These are phyloP conservation scores for Phenganax stokvisi DNA, from an alignment of 92 coral and sea anemone species.

Conservation along the genomic window DNA sequence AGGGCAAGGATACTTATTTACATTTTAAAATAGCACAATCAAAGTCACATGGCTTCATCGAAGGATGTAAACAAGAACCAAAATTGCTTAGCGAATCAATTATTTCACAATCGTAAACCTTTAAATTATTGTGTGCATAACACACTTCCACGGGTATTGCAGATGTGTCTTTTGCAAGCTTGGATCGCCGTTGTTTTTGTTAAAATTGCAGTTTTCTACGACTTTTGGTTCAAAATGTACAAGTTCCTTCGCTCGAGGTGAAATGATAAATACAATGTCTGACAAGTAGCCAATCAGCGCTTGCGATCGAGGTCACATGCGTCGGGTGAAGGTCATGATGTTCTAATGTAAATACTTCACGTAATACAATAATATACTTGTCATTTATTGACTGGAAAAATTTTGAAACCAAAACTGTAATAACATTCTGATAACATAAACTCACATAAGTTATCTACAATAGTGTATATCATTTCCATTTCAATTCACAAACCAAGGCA, in stretches of 20 bases:
- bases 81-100: not conserved
- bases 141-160: not conserved
- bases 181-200: not conserved
- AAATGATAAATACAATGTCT: not conserved
- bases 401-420: not conserved
- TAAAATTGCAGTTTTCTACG: not conserved
- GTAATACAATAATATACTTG: not conserved
- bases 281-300: constrained; percentile 10
- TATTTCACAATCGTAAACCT: not conserved
- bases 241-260: not conserved
- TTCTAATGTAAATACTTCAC: not conserved
- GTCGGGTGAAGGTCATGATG: not conserved
- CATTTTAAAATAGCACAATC: not conserved
- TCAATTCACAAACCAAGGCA: constrained; percentile 87
- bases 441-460: not conserved
- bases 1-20: not conserved
- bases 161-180: constrained; percentile 8
- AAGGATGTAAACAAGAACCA: not conserved
- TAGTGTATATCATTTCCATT: constrained; percentile 49
- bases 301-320: not conserved
- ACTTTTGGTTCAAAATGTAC: not conserved
- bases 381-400: not conserved
- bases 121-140: not conserved
- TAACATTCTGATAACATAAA: not conserved
- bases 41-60: constrained; percentile 12